A percentile compares a stretch with the other conserved stretches of the same genome.
Evolutionary conservation across 2,113 vertebrate genomes (phyloP).

Genomic region (Gopherus evgoodei): DNA sequence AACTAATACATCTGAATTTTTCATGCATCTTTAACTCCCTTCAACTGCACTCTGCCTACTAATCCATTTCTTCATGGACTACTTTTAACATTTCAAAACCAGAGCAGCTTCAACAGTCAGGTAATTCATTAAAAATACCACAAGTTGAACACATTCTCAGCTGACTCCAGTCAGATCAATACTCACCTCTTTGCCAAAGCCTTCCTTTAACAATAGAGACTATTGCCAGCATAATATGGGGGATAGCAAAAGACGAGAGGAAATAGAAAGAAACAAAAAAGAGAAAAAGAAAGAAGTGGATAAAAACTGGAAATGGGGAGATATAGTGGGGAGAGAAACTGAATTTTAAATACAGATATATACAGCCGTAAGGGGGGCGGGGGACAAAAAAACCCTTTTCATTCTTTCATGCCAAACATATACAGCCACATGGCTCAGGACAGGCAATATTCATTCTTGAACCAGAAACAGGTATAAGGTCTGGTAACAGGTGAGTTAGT

Average conservation of each 20-base stretch:
- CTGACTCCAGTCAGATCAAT: background rate
- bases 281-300: background rate
- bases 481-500: background rate
- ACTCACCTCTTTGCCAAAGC: background rate
- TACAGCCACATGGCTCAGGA: background rate
- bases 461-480: background rate
- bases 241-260: background rate
- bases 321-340: background rate
- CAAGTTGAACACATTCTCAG: rapidly evolving
- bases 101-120: background rate
- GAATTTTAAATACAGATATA: background rate
- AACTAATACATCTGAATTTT: background rate
- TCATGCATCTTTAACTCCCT: background rate
- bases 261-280: background rate
- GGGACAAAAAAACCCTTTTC: rapidly evolving
- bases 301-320: background rate
- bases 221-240: background rate
- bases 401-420: rapidly evolving
- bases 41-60: background rate
- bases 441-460: background rate
- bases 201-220: background rate
- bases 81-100: background rate
- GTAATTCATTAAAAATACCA: background rate
- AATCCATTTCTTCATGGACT: background rate
- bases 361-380: background rate